A percentile compares a stretch with the other conserved stretches of the same genome.
phyloP scores from a whole-genome alignment of 2,888 invertebrate genomes.

The Parnassius orleans region DNA sequence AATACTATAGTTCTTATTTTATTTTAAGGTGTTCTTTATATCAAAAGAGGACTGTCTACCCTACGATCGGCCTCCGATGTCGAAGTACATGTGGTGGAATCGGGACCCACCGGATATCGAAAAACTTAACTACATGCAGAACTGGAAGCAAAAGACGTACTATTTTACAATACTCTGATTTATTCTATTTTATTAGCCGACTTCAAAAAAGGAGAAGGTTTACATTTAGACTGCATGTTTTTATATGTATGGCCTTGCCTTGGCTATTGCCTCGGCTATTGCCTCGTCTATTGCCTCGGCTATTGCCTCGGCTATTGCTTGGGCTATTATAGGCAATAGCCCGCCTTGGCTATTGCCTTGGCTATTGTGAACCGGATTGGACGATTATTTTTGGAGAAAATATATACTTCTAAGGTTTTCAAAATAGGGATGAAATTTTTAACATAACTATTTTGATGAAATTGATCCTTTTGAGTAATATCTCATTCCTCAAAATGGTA shows the following conservation, averaged over 20 bases:
- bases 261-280: not conserved
- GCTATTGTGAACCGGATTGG: no score
- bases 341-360: constrained; percentile 6
- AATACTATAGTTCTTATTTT: no score
- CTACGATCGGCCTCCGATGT: constrained; percentile 58
- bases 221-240: no score
- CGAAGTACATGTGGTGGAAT: constrained; percentile 70
- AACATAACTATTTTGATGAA: not conserved
- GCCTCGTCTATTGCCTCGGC: not conserved
- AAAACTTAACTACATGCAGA: constrained; percentile 49
- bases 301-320: not conserved
- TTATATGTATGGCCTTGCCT: not conserved
- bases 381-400: no score
- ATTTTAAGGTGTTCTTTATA: constrained; percentile 64
- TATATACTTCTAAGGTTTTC: no score
- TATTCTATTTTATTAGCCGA: not conserved
- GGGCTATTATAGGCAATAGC: no score
- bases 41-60: constrained; percentile 61
- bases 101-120: constrained; percentile 55
- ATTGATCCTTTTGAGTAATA: not conserved
- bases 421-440: not conserved
- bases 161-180: constrained; percentile 24
- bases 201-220: no score
- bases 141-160: constrained; percentile 49
- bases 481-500: no score